phyloP scores from a whole-genome alignment of 2,888 invertebrate genomes.

The Agrochola circellaris region DNA sequence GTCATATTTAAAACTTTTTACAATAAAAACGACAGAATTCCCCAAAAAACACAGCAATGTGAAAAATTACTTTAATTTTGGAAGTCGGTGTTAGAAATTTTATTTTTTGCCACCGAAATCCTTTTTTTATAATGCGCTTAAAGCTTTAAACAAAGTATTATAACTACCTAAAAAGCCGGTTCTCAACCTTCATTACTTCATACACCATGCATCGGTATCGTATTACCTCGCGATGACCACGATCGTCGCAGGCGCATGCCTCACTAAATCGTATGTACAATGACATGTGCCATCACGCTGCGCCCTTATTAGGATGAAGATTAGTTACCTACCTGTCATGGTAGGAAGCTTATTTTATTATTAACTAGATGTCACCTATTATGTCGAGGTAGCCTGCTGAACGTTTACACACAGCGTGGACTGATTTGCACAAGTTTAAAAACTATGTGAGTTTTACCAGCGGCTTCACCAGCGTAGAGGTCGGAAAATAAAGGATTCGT shows the following conservation, averaged over 20 bases:
- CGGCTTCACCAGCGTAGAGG: background rate
- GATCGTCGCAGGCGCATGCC: constrained; percentile 38
- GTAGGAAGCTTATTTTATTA: constrained; percentile 1
- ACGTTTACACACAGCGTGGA: background rate
- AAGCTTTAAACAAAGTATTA: background rate
- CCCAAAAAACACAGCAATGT: no score
- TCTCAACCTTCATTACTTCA: constrained; percentile 19
- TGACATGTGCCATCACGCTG: constrained; percentile 31
- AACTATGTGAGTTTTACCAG: background rate
- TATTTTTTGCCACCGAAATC: no score
- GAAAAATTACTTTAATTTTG: no score
- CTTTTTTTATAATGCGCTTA: background rate
- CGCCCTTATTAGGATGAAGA: constrained; percentile 34
- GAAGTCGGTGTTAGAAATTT: no score
- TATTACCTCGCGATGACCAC: constrained; percentile 48
- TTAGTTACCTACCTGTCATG: constrained; percentile 24
- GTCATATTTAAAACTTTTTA: no score
- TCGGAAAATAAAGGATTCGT: no score
- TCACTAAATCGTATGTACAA: constrained; percentile 30
- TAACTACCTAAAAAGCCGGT: constrained; percentile 7
- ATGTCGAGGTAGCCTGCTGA: background rate
- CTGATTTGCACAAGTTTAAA: background rate
- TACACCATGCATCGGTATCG: constrained; percentile 31
- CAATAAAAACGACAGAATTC: no score
- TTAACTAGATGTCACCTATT: background rate